Base-by-base conservation (phyloP, 2,888 invertebrate species). In the Drosophila mayaguana region DNA sequence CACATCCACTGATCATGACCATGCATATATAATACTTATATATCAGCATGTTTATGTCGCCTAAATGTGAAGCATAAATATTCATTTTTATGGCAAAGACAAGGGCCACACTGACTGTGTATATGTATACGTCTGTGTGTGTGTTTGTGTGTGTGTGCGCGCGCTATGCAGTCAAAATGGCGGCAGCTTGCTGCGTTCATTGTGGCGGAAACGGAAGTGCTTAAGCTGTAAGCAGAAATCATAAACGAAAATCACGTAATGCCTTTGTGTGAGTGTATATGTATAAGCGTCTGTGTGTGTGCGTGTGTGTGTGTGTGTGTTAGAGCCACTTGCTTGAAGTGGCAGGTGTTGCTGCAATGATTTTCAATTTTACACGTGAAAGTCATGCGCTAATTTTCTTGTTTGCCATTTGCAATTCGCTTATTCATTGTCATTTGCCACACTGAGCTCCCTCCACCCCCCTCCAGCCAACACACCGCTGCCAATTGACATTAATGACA, bases 231-330 rank as follows among this genome's bases (percentile, higher is more conserved):
- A 87, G 88, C 88, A 79, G 80, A 77, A 88, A 88, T 88, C 88
- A 88, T 88, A 90, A 90, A 89, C 90, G 89, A 89, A 90, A 88
- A 90, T 90, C 88, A 88, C 88, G 88, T 84, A 88, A 82, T 89
- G 80, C 86, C 62, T 68, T 76, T 75, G 72, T 72, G 40, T 61
- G 63, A 28, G 55, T 75, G 63, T 72, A 46, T 59, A 63, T 20
- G 14, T 14, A 12, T 1, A 14, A 36, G 36, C 11, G 11, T 34
- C 3, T 6, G 57, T 62, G n/a, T 45, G 48, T 43, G 43, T 68
- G 46, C 50, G 38, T 36, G 16, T 20, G 43, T 20, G 34, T 43
- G 36, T 55, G 16, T 34, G 32, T 53, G 46, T 12, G 42, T 20
- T 25, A 9, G 42, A 45, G 40, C 38, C 32, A 43, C 59, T 62